Evolutionary conservation across 2,888 invertebrate genomes (phyloP).

Genomic region (Tetranychus truncatus): DNA sequence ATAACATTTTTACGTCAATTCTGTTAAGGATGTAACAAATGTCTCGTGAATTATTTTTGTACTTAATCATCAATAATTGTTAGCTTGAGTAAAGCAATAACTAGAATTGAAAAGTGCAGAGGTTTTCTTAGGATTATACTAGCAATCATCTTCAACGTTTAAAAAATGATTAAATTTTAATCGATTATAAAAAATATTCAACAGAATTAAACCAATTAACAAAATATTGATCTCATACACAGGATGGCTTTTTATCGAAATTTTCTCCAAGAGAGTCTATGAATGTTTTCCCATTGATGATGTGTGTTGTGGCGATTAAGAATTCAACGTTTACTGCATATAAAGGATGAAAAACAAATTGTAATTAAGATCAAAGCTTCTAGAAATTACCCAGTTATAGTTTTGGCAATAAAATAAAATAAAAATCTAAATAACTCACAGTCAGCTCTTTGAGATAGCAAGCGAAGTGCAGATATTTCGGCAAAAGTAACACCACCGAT

Average conservation of each 20-base stretch:
- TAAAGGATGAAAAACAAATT: too few species aligned
- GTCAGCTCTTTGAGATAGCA: slow-evolving; percentile 41
- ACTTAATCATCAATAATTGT: too few species aligned
- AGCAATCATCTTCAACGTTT: too few species aligned
- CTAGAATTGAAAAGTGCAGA: too few species aligned
- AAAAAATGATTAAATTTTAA: too few species aligned
- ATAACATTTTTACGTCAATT: too few species aligned
- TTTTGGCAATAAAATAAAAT: neutral
- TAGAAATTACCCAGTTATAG: neutral
- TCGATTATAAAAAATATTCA: neutral
- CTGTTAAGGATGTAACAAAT: too few species aligned
- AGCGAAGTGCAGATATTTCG: slow-evolving; percentile 49
- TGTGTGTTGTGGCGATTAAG: slow-evolving; percentile 70
- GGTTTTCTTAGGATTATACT: too few species aligned
- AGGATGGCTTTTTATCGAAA: neutral
- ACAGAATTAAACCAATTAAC: neutral
- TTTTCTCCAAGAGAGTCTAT: slow-evolving; percentile 41
- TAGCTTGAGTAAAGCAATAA: too few species aligned
- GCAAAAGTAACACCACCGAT: slow-evolving; percentile 93
- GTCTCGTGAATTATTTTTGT: too few species aligned
- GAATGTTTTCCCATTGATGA: slow-evolving; percentile 73
- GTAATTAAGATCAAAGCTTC: too few species aligned
- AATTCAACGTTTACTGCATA: slow-evolving; percentile 57
- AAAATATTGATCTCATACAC: neutral
- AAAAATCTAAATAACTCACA: slow-evolving; percentile 29